Evolutionary conservation across 2,888 invertebrate species (phyloP), one percentile per base, ranked within the genome.

Genomic region (Molorchus minor): DNA sequence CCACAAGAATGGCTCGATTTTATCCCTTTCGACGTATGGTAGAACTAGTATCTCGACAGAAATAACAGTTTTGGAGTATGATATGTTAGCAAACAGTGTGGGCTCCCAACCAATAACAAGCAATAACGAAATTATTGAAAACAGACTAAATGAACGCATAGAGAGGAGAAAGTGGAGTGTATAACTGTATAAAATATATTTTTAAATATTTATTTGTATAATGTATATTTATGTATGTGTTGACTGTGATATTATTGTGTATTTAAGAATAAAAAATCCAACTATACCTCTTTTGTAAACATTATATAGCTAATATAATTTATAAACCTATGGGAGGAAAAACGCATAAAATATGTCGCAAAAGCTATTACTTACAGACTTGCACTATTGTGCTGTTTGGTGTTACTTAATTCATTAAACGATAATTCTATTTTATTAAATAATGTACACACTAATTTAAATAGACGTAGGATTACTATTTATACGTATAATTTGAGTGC

Each of bases 41-140:
- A 62, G 77, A 46, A 68, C 72, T n/a, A 77, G 77, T 46, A 62
- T 75, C 30, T 74, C 76, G 1, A 77, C 77, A 7, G 76, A 76
- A 64, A 69, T 75, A 17, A 78, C 77, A 7, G 56, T 75, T 19
- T 59, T 78, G 36, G 77, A 78, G 15, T 71, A 65, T 35, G 76
- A 77, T 19, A 55, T 66, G 12, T 54, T 64, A 13, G 62, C 67
- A n/a, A n/a, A n/a, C 10, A 69, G 69, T 52, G 58, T 57, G 7
- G 68, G 69, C 21, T 45, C 41, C 15, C 64, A 66, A 33, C 52
- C n/a, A n/a, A n/a, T n/a, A n/a, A n/a, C n/a, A n/a, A n/a, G n/a
- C n/a, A n/a, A 59, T 45, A 68, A 66, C 10, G 77, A 76, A 67
- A 69, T 70, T 25, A 70, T 72, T 10, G 76, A 77, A 47, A 77